A percentile compares a stretch with the other conserved stretches of the same genome.
Conservation (phyloP, 1,140 invertebrate species). For the Drosophila watanabei region DNA sequence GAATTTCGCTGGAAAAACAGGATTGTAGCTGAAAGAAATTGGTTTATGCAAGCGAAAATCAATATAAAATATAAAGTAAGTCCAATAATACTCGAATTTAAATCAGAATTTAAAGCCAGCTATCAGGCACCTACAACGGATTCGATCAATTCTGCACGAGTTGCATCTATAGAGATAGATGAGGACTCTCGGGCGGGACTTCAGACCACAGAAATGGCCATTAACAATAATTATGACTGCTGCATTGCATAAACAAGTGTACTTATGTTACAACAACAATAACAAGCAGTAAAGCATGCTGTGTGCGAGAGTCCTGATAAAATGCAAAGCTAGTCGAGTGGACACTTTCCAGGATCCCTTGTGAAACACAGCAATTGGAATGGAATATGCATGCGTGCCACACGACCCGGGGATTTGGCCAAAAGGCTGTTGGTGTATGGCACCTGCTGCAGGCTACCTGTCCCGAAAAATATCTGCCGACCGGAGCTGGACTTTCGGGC, state of each 20-base stretch:
- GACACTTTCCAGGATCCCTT: constrained; percentile 30
- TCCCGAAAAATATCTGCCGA: constrained; percentile 43
- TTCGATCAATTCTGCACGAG: constrained; percentile 26
- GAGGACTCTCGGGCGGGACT: constrained; percentile 10
- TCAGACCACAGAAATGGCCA: constrained; percentile 54
- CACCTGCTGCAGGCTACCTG: constrained; percentile 51
- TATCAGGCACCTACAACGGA: neutral
- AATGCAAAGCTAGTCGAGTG: constrained; percentile 50
- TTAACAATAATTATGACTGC: constrained; percentile 83
- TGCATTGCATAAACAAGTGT: constrained; percentile 74
- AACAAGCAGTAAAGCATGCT: constrained; percentile 17
- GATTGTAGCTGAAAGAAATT: neutral
- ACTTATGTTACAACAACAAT: constrained; percentile 49
- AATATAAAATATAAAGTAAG: neutral
- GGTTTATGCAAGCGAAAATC: neutral
- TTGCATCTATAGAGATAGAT: constrained; percentile 4
- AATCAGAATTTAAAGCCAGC: neutral
- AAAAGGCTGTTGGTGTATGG: constrained; percentile 10
- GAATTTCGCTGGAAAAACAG: constrained; percentile 14
- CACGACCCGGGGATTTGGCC: constrained; percentile 26
- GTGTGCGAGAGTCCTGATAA: constrained; percentile 23
- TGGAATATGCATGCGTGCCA: constrained; percentile 47
- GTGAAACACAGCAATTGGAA: constrained; percentile 37
- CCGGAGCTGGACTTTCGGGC: constrained; percentile 20
- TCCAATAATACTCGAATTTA: neutral